Conservation (phyloP, 2,797 vertebrate species). For the Otolemur crassicaudatus region DNA sequence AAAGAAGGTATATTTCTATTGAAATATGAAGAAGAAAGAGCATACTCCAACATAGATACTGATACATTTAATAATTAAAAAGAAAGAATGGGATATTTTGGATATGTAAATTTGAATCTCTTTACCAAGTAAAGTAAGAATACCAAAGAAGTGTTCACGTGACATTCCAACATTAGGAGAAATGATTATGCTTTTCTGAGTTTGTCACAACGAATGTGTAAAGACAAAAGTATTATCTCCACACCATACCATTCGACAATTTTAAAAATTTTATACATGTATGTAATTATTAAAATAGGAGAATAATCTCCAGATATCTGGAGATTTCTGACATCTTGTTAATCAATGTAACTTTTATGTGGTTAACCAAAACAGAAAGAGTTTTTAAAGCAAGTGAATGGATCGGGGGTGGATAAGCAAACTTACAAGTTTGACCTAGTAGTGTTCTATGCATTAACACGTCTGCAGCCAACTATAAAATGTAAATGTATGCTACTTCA, state of each 20-base stretch:
- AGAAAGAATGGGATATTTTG: neutral
- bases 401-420: neutral
- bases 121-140: neutral
- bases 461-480: slow-evolving; percentile 24
- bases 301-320: neutral
- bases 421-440: neutral
- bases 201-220: neutral
- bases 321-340: neutral
- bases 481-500: slow-evolving; percentile 55
- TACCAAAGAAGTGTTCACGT: neutral
- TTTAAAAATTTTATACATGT: neutral
- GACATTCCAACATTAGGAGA: neutral
- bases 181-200: neutral
- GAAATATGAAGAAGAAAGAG: neutral
- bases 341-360: neutral
- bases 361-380: neutral
- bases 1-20: neutral
- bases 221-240: neutral
- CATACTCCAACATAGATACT: neutral
- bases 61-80: neutral
- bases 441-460: neutral
- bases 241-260: neutral
- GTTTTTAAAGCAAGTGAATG: neutral
- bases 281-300: neutral
- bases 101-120: neutral